Evolutionary conservation across 1,140 invertebrate genomes (phyloP).

Genomic region (Thaumetopoea pityocampa): DNA sequence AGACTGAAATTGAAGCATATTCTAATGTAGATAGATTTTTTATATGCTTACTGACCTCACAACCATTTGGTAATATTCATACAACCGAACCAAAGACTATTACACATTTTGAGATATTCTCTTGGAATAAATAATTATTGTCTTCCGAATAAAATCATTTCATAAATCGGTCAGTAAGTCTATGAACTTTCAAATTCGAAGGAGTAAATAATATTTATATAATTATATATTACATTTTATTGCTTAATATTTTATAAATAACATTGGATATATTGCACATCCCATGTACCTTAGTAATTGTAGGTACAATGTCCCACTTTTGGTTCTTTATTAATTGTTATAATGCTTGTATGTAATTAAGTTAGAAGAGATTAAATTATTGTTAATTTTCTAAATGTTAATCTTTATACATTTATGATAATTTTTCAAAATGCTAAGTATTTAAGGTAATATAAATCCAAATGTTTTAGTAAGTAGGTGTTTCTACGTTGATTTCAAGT

Average conservation of each 20-base stretch:
- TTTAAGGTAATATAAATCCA: constrained; percentile 18
- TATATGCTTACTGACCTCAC: constrained; percentile 36
- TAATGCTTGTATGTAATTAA: constrained; percentile 56
- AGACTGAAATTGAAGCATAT: constrained; percentile 43
- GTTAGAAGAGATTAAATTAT: constrained; percentile 74
- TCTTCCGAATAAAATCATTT: constrained; percentile 36
- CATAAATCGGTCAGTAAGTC: constrained; percentile 42
- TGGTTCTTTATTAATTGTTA: constrained; percentile 70
- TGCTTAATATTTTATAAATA: constrained; percentile 67
- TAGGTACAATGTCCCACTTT: constrained; percentile 64
- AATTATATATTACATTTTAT: constrained; percentile 52
- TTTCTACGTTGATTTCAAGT: constrained; percentile 18
- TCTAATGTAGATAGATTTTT: constrained; percentile 29
- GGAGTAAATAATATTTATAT: constrained; percentile 40
- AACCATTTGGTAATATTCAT: constrained; percentile 37
- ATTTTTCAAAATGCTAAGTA: constrained; percentile 31
- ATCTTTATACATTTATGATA: constrained; percentile 51
- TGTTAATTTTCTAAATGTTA: constrained; percentile 73
- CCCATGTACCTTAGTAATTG: constrained; percentile 67
- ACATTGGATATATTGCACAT: constrained; percentile 57
- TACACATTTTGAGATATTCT: constrained; percentile 26
- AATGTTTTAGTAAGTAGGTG: constrained; percentile 38
- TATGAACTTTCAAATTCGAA: constrained; percentile 42
- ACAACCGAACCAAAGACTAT: constrained; percentile 50
- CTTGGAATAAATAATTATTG: constrained; percentile 21